These are phyloP conservation scores for Agonopterix alstromeriana DNA, from an alignment of 2,888 invertebrate species.

Conservation along the genomic window DNA sequence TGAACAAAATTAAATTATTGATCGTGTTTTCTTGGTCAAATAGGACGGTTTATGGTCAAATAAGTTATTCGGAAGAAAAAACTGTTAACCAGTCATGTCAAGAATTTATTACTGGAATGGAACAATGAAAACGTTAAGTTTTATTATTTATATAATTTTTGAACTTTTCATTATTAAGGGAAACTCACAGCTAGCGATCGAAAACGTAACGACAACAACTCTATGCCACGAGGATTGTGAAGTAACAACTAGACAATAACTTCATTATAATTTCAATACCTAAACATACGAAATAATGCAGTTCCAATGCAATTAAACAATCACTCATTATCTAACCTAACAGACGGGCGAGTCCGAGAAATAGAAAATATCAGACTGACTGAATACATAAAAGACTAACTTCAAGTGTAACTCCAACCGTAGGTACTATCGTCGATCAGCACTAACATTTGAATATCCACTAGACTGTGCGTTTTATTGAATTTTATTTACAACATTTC, in stretches of 20 bases:
- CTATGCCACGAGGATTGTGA: constrained; percentile 43
- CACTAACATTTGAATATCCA: constrained; percentile 68
- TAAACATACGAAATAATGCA: constrained; percentile 45
- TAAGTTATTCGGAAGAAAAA: not conserved
- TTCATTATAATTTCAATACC: constrained; percentile 39
- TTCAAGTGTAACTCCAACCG: constrained; percentile 52
- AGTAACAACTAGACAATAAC: constrained; percentile 51
- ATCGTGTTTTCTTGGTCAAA: constrained; percentile 25
- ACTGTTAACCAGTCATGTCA: too few species aligned
- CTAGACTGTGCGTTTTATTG: constrained; percentile 76
- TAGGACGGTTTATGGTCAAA: constrained; percentile 33
- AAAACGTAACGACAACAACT: constrained; percentile 51
- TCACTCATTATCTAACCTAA: constrained; percentile 56
- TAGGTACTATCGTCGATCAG: constrained; percentile 44
- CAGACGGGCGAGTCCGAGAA: constrained; percentile 56
- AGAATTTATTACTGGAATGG: not conserved
- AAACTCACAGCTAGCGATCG: constrained; percentile 49
- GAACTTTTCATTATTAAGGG: too few species aligned
- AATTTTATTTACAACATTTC: constrained; percentile 68
- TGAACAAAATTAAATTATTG: not conserved
- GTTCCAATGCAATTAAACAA: constrained; percentile 36
- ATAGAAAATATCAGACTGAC: constrained; percentile 47
- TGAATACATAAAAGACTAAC: constrained; percentile 40
- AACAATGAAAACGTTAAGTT: not conserved
- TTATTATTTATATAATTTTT: not conserved